These are phyloP conservation scores for Anthophora plumipes DNA, from an alignment of 2,888 invertebrate genomes.

Conservation along the genomic window DNA sequence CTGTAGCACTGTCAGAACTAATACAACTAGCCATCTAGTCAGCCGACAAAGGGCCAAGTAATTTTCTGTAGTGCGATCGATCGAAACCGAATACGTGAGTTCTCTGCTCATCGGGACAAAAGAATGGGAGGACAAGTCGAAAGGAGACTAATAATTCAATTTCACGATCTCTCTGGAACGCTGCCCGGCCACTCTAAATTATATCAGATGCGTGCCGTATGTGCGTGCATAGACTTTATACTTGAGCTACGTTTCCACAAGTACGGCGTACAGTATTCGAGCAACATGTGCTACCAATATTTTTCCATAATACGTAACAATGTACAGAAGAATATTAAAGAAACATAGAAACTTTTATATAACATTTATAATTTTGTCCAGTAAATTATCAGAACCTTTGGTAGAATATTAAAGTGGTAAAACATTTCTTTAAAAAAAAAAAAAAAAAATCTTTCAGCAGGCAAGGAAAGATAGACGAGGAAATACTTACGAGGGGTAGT, in stretches of 20 bases:
- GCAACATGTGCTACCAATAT: not conserved
- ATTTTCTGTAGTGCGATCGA: constrained; percentile 29
- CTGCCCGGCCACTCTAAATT: constrained; percentile 1
- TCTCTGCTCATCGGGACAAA: not conserved
- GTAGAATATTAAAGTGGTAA: too few relatives aligned
- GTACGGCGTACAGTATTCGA: too few relatives aligned
- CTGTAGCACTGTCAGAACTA: constrained; percentile 9
- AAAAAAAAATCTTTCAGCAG: too few relatives aligned
- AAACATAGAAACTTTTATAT: too few relatives aligned
- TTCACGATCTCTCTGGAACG: constrained; percentile 12
- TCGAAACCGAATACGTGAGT: constrained; percentile 8
- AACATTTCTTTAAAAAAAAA: too few relatives aligned
- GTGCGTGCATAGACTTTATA: constrained; percentile 1
- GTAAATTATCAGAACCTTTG: too few relatives aligned
- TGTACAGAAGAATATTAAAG: too few relatives aligned
- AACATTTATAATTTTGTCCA: too few relatives aligned
- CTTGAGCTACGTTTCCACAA: not conserved
- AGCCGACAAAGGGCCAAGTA: constrained; percentile 22
- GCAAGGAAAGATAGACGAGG: too few relatives aligned
- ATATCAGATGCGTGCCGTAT: constrained; percentile 10
- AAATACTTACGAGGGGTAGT: too few relatives aligned
- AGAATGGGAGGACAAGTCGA: not conserved
- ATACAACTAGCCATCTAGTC: constrained; percentile 15
- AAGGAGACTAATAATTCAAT: constrained; percentile 30
- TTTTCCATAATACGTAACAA: not conserved